These are phyloP conservation scores for Propithecus coquereli DNA, from an alignment of 2,113 vertebrate species.

Conservation along the genomic window DNA sequence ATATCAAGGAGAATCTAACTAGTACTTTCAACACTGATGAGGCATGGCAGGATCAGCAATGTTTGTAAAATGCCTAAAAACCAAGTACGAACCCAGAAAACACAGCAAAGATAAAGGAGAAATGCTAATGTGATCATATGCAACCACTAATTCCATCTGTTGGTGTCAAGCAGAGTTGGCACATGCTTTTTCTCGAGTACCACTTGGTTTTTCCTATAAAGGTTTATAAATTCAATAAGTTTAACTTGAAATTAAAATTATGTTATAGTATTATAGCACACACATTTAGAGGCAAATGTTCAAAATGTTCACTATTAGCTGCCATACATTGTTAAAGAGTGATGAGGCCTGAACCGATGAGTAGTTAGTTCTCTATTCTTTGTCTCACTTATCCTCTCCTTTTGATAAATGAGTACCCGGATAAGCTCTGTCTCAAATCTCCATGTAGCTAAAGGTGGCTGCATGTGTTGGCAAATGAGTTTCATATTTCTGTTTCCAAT, in stretches of 20 bases:
- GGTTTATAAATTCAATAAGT: not conserved
- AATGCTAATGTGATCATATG: accelerated
- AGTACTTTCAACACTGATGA: not conserved
- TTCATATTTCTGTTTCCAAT: not conserved
- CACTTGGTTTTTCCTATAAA: not conserved
- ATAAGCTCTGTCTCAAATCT: not conserved
- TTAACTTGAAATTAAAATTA: conserved; percentile 30
- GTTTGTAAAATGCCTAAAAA: not conserved
- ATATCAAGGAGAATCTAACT: not conserved
- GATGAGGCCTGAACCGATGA: not conserved
- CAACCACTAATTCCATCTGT: not conserved
- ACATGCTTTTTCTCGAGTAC: not conserved
- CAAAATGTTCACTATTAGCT: not conserved
- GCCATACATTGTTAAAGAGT: not conserved
- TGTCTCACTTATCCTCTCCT: not conserved
- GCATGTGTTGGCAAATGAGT: not conserved
- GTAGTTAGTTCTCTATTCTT: not conserved
- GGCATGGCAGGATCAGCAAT: not conserved
- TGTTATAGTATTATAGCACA: not conserved
- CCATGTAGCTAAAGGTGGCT: not conserved
- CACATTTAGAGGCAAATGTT: not conserved
- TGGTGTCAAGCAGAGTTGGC: not conserved
- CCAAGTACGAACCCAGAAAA: not conserved
- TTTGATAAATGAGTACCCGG: not conserved
- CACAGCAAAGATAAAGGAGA: not conserved